Conservation (phyloP, 2,797 vertebrate genomes). For the Sebastes iracundus region DNA sequence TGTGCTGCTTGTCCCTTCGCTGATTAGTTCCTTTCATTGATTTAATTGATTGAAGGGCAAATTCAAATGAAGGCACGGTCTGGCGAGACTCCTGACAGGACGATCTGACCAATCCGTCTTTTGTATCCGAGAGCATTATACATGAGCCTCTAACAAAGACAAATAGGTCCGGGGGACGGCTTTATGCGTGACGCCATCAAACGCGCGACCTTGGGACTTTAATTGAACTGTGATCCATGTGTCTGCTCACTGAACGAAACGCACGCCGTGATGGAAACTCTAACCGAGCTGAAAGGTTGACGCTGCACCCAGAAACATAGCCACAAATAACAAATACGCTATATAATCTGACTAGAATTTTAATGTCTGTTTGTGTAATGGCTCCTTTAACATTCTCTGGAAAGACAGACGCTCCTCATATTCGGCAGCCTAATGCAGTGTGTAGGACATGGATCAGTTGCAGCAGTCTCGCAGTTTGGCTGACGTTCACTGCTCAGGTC, state of each 20-base stretch:
- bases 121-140: conserved; percentile 68
- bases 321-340: conserved; percentile 36
- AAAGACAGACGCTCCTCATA: conserved; percentile 36
- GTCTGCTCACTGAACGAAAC: conserved; percentile 55
- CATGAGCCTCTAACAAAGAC: conserved; percentile 81
- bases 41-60: conserved; percentile 78
- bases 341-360: conserved; percentile 40
- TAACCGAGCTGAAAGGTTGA: conserved; percentile 30
- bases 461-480: conserved; percentile 45
- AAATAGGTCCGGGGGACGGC: conserved; percentile 72
- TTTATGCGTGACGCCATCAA: conserved; percentile 68
- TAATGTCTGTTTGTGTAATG: conserved; percentile 45
- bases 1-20: conserved; percentile 58
- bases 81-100: conserved; percentile 64
- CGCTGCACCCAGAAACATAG: background rate
- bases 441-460: conserved; percentile 50
- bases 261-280: conserved; percentile 34
- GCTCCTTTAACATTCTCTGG: conserved; percentile 30
- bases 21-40: conserved; percentile 80
- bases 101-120: conserved; percentile 72
- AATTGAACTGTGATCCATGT: conserved; percentile 76
- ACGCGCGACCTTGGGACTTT: conserved; percentile 78
- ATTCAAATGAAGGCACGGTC: conserved; percentile 77
- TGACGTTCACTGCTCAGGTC: conserved; percentile 57
- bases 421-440: conserved; percentile 26